phyloP scores from a whole-genome alignment of 2,888 invertebrate species.

The Monopis laevigella region DNA sequence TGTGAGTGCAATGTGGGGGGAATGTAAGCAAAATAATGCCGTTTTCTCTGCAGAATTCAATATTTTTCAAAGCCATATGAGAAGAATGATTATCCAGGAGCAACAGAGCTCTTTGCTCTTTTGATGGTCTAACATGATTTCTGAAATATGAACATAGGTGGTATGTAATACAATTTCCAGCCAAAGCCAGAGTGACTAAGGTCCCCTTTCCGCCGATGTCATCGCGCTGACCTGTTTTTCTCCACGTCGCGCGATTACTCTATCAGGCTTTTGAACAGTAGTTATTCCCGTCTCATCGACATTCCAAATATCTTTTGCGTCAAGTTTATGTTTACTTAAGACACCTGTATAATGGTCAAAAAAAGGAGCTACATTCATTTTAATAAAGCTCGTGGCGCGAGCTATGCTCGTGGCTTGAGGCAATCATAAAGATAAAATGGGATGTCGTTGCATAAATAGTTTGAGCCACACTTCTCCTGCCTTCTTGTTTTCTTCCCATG shows the following conservation, averaged over 20 bases:
- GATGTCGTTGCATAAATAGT: too few relatives aligned
- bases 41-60: conserved; percentile 27
- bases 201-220: conserved; percentile 31
- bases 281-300: conserved; percentile 34
- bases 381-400: too few relatives aligned
- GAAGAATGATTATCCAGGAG: conserved; percentile 18
- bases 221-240: conserved; percentile 31
- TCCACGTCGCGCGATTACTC: conserved; percentile 31
- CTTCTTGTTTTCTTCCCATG: too few relatives aligned
- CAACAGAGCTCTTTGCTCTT: conserved; percentile 12
- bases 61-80: conserved; percentile 18
- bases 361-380: too few relatives aligned
- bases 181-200: conserved; percentile 21
- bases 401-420: too few relatives aligned
- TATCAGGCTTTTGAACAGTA: conserved; percentile 34
- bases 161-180: conserved; percentile 15
- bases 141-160: conserved; percentile 21
- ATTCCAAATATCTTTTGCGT: conserved; percentile 34
- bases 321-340: too few relatives aligned
- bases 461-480: too few relatives aligned
- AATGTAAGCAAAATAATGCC: conserved; percentile 28
- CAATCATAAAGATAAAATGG: too few relatives aligned
- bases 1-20: conserved; percentile 32
- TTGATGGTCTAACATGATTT: conserved; percentile 14
- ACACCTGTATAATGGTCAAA: too few relatives aligned